Percentiles rank a stretch among this genome's conserved stretches.
Evolutionary conservation across 2,113 vertebrate species (phyloP).

Genomic region (Pelecanoides urinatrix): DNA sequence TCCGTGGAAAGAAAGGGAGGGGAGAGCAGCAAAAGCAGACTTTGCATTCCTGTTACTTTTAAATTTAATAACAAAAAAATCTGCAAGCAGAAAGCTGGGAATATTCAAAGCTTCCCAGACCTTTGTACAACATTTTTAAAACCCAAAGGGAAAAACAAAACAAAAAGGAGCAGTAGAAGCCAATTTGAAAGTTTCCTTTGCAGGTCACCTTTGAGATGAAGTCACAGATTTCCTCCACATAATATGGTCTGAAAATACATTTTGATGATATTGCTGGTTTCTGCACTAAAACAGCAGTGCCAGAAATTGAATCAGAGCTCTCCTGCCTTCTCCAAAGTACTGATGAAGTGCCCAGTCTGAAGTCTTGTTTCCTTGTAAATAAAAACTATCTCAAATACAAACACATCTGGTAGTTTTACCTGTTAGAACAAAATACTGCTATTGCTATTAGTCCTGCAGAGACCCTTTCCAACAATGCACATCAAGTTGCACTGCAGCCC

Average conservation of each 20-base stretch:
- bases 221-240: not conserved
- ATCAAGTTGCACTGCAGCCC: not conserved
- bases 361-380: not conserved
- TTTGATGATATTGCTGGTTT: not conserved
- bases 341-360: not conserved
- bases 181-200: conserved; percentile 23
- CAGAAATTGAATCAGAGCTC: not conserved
- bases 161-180: not conserved
- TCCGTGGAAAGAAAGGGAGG: not conserved
- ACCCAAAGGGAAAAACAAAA: conserved; percentile 17
- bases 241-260: not conserved
- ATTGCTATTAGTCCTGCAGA: not conserved
- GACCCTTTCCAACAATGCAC: not conserved
- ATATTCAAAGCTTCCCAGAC: conserved; percentile 7
- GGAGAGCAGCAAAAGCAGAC: not conserved
- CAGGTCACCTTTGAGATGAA: not conserved
- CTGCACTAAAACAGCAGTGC: not conserved
- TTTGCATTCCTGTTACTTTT: conserved; percentile 36
- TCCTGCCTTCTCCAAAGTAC: not conserved
- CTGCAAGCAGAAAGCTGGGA: not conserved
- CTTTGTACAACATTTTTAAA: conserved; percentile 13
- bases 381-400: not conserved
- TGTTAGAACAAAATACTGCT: not conserved
- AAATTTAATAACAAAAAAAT: conserved; percentile 3
- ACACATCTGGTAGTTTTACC: not conserved